Base-by-base conservation (phyloP, 2,797 vertebrate genomes). In the Halcyon smyrnensis region DNA sequence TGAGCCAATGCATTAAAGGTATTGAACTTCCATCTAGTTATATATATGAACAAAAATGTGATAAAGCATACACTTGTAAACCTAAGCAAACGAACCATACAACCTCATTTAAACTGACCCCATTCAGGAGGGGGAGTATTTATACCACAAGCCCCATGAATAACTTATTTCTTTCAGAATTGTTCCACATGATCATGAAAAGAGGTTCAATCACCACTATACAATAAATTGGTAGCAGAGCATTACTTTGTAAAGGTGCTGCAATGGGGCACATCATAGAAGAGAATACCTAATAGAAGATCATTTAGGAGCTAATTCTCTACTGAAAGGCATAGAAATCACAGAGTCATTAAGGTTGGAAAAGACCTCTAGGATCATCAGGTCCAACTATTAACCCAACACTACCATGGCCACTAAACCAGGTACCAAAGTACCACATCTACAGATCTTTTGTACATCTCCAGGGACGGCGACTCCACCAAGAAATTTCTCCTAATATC, bases 151-250 rank as follows among this genome's bases (percentile, higher is more conserved):
- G 8, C 1, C 39, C 27, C 28, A 5, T 6, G 13, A 82, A 30
- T 11, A 1, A 8, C 27, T 60, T 75, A 1, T 45, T 84, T 74
- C 16, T 59, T 71, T 59, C 36, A 80, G 32, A 64, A 32, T 9
- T 64, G 17, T 45, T 59, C 25, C 11, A 34, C 3, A 9, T 0
- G 2, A 84, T 8, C 7, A 48, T 2, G 12, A 56, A 36, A 41
- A 48, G 4, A 50, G 16, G 15, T 11, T 79, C 1, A 0, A 36
- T 27, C 28, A 70, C 7, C 23, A 25, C 11, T 3, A 10, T 14
- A 5, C 5, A 70, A 9, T 18, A 54, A 18, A 11, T 50, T 19
- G 12, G 9, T 50, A 65, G 62, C 0, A 0, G 12, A 50, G 4
- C 16, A 32, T 15, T 30, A 2, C 32, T 37, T 48, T 27, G 8